phyloP scores from a whole-genome alignment of 2,113 vertebrate genomes.

The Ifrita kowaldi region DNA sequence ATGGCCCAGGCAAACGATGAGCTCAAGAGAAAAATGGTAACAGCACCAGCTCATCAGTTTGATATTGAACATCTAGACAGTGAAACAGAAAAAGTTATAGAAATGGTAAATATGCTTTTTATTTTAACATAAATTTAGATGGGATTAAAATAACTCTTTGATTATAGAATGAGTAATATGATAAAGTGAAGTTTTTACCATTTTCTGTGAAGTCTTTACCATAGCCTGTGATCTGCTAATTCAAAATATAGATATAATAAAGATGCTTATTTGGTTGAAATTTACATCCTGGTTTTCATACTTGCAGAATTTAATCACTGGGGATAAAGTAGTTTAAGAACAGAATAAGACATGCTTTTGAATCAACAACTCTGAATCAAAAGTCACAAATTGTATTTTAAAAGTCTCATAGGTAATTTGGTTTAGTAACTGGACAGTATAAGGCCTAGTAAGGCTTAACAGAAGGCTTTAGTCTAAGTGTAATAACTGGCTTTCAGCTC shows the following conservation, averaged over 20 bases:
- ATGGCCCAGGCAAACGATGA: slow-evolving; percentile 88
- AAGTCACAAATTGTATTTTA: not conserved
- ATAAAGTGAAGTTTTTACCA: not conserved
- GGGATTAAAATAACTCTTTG: not conserved
- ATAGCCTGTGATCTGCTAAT: not conserved
- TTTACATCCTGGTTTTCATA: not conserved
- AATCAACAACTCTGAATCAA: not conserved
- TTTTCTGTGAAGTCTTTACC: not conserved
- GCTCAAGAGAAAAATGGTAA: slow-evolving; percentile 80
- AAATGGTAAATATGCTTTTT: slow-evolving; percentile 79
- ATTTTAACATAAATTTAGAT: not conserved
- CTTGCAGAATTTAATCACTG: not conserved
- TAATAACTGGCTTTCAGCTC: not conserved
- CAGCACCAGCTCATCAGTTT: slow-evolving; percentile 74
- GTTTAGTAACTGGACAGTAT: not conserved
- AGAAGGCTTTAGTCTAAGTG: not conserved
- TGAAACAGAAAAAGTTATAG: slow-evolving; percentile 78
- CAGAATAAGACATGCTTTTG: not conserved
- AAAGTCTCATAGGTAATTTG: not conserved
- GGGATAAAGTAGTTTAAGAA: not conserved
- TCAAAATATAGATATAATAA: not conserved
- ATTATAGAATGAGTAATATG: not conserved
- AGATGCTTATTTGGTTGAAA: not conserved
- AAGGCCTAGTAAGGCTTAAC: not conserved
- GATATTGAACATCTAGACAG: slow-evolving; percentile 85